Conservation (phyloP, 2,888 invertebrate genomes). For the Drosophila kanekoi region DNA sequence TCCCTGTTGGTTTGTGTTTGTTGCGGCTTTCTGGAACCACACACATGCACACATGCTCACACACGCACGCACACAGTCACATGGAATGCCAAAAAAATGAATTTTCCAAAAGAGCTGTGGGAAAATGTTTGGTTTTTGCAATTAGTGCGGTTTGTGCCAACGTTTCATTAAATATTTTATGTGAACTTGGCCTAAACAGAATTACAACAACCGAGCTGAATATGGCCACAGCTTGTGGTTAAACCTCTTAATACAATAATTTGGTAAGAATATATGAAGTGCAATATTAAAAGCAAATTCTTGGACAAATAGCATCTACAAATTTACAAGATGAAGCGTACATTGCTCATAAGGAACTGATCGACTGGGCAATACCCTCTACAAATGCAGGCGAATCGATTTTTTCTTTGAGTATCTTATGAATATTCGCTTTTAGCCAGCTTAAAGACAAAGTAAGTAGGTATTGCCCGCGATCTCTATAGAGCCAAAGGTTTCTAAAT, state of each 20-base stretch:
- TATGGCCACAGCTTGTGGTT: slow-evolving; percentile 43
- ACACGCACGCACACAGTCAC: slow-evolving; percentile 2
- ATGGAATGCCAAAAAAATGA: slow-evolving; percentile 27
- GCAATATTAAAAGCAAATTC: slow-evolving; percentile 6
- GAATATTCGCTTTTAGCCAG: too few species aligned
- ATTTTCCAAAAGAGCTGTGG: slow-evolving; percentile 41
- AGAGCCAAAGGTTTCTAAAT: too few species aligned
- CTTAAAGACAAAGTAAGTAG: too few species aligned
- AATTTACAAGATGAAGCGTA: not conserved
- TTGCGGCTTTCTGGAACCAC: slow-evolving; percentile 30
- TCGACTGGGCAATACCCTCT: not conserved
- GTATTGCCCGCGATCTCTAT: too few species aligned
- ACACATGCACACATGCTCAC: slow-evolving; percentile 16
- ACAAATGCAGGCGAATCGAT: too few species aligned
- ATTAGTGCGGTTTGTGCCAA: slow-evolving; percentile 57
- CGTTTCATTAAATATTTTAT: slow-evolving; percentile 50
- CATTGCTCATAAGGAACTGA: not conserved
- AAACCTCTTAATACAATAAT: slow-evolving; percentile 33
- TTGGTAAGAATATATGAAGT: slow-evolving; percentile 5
- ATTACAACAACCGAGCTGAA: slow-evolving; percentile 24
- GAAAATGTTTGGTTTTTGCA: slow-evolving; percentile 57
- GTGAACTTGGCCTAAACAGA: slow-evolving; percentile 22
- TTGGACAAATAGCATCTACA: slow-evolving; percentile 1
- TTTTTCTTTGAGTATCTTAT: too few species aligned
- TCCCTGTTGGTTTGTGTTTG: slow-evolving; percentile 25